A percentile compares a stretch with the other conserved stretches of the same genome.
Evolutionary conservation across 2,113 vertebrate species (phyloP).

Genomic region (Desmodus rotundus): DNA sequence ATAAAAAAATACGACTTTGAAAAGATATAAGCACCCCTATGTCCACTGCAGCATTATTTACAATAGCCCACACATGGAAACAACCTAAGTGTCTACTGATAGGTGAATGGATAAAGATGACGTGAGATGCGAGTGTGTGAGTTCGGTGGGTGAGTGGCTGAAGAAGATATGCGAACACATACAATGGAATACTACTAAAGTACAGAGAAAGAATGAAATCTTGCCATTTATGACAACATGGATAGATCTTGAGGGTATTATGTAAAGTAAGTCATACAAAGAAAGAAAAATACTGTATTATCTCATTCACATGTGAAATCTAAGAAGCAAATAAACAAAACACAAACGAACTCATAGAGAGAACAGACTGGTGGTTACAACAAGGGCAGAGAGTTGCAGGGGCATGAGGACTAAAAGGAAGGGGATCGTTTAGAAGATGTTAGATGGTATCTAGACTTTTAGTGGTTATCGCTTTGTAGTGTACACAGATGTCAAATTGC

Average conservation of each 20-base stretch:
- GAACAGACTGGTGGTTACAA: neutral
- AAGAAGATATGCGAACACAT: neutral
- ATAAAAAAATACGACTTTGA: neutral
- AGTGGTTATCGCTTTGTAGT: neutral
- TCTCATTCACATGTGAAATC: too few species aligned
- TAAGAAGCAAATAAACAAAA: too few species aligned
- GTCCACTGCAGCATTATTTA: too few species aligned
- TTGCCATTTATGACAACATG: neutral
- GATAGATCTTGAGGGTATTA: neutral
- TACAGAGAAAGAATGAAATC: too few species aligned
- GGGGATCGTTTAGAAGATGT: neutral
- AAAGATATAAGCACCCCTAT: too few species aligned
- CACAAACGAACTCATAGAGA: too few species aligned
- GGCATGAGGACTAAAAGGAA: neutral
- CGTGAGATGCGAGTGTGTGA: too few species aligned
- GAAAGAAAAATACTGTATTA: too few species aligned
- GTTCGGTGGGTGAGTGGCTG: neutral
- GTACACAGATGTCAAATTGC: neutral
- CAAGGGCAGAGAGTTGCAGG: neutral
- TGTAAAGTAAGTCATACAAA: neutral
- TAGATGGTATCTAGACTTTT: neutral
- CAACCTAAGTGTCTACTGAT: neutral
- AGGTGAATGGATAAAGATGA: neutral
- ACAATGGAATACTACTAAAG: neutral
- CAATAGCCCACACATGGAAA: too few species aligned